Percentiles rank a stretch among this genome's conserved stretches.
These are phyloP conservation scores for Hypsibius dujardini DNA, from an alignment of 1,140 invertebrate genomes.

Conservation along the genomic window DNA sequence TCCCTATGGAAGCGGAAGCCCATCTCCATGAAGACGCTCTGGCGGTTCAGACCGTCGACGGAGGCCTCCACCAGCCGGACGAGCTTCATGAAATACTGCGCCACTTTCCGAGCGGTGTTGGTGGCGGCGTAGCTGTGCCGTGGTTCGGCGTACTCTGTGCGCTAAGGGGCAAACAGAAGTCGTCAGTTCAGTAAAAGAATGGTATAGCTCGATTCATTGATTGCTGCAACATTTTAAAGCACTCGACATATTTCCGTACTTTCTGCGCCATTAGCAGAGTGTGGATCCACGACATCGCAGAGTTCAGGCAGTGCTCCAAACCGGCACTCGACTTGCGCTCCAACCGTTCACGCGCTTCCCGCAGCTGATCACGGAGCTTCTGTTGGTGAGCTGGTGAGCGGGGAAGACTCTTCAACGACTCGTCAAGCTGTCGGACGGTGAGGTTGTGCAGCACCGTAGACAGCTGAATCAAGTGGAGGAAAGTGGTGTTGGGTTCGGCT, in stretches of 20 bases:
- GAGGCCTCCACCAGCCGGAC: neutral
- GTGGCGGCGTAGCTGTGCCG: neutral
- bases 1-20: constrained; percentile 1
- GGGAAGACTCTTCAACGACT: too few species aligned
- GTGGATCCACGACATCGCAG: neutral
- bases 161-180: too few species aligned
- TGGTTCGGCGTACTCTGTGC: neutral
- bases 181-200: too few species aligned
- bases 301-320: neutral
- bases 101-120: neutral
- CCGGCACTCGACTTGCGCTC: neutral
- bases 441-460: too few species aligned
- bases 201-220: too few species aligned
- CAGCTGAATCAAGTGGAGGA: neutral
- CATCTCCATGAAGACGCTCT: neutral
- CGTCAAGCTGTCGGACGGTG: too few species aligned
- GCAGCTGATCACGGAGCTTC: too few species aligned
- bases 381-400: too few species aligned
- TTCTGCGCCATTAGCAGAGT: neutral
- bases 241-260: too few species aligned
- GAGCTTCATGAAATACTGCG: neutral
- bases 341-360: too few species aligned
- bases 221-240: too few species aligned
- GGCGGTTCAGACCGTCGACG: neutral
- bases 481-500: neutral